phyloP scores from a whole-genome alignment of 2,113 vertebrate genomes.

The Ptyas mucosa region DNA sequence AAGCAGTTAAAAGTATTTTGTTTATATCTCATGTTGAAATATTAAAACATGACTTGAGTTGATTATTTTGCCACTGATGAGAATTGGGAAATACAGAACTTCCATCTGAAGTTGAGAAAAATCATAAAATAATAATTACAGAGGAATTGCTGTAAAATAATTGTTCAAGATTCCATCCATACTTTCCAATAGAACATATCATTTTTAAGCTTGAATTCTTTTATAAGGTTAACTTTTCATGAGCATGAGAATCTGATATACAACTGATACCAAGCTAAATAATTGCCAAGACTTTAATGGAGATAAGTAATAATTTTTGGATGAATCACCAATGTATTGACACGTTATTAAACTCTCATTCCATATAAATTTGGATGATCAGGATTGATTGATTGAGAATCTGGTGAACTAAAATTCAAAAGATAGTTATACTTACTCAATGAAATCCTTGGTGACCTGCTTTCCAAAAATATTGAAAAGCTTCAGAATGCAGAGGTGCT shows the following conservation, averaged over 20 bases:
- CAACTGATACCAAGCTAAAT: neutral
- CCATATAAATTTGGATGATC: neutral
- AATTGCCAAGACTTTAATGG: neutral
- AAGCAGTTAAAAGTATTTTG: neutral
- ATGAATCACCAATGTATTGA: neutral
- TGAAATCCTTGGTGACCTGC: neutral
- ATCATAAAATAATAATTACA: neutral
- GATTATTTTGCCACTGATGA: neutral
- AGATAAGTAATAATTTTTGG: neutral
- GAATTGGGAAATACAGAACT: neutral
- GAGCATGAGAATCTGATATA: neutral
- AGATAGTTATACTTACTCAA: neutral
- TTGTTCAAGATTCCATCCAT: neutral
- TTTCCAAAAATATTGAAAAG: neutral
- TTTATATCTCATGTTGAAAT: neutral
- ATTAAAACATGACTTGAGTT: neutral
- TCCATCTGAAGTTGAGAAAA: neutral
- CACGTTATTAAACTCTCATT: neutral
- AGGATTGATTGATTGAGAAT: neutral
- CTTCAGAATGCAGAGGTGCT: too few relatives aligned
- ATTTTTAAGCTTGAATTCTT: neutral
- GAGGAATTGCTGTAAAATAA: neutral
- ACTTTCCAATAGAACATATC: neutral
- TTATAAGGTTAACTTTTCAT: neutral
- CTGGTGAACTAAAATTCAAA: neutral